Conservation (phyloP, 2,888 invertebrate species). For the Hesperia comma region DNA sequence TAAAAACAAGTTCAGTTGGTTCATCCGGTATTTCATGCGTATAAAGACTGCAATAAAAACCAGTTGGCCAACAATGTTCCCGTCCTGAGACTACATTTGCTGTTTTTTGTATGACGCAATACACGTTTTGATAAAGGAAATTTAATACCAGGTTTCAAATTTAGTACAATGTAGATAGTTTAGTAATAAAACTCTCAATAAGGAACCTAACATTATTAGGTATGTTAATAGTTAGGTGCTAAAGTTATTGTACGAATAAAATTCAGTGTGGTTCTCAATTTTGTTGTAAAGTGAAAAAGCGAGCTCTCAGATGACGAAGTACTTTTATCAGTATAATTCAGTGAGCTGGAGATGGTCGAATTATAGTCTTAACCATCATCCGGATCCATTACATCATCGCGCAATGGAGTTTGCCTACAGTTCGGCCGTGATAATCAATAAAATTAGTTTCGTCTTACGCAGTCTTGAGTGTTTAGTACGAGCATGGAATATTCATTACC, state of each 20-base stretch:
- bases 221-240: no score
- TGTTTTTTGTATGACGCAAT: background rate
- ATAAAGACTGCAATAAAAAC: slow-evolving; percentile 11
- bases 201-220: no score
- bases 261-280: no score
- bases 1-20: background rate
- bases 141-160: no score
- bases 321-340: slow-evolving; percentile 37
- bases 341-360: slow-evolving; percentile 55
- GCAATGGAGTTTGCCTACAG: slow-evolving; percentile 28
- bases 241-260: no score
- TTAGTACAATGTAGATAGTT: background rate
- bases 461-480: slow-evolving; percentile 1
- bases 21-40: slow-evolving; percentile 13
- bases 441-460: slow-evolving; percentile 28
- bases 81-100: slow-evolving; percentile 6
- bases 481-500: background rate
- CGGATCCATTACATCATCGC: slow-evolving; percentile 65
- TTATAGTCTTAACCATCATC: slow-evolving; percentile 62
- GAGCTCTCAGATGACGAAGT: background rate
- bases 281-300: no score
- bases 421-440: slow-evolving; percentile 42
- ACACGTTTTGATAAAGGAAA: background rate
- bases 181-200: no score
- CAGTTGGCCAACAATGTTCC: slow-evolving; percentile 8